Evolutionary conservation across 2,113 vertebrate species (phyloP).

Genomic region (Orthonyx spaldingii): DNA sequence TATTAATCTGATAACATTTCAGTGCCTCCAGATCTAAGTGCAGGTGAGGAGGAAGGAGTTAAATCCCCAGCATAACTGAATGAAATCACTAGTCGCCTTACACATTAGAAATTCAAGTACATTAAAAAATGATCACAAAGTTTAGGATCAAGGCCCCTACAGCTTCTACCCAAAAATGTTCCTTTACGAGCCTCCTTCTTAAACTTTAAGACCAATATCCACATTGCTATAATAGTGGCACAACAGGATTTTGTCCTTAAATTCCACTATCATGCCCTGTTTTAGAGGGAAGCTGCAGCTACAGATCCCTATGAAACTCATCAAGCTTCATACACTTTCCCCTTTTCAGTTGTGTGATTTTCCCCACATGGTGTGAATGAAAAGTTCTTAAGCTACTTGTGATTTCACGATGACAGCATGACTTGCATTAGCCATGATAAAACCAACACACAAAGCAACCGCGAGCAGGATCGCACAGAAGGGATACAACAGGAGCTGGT

Average conservation of each 20-base stretch:
- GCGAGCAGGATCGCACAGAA: neutral
- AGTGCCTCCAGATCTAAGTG: neutral
- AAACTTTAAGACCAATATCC: neutral
- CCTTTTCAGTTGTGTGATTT: neutral
- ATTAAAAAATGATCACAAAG: neutral
- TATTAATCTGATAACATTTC: neutral
- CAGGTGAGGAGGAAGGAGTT: neutral
- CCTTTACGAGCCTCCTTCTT: neutral
- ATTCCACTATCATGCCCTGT: neutral
- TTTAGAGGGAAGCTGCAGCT: neutral
- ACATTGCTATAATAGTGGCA: neutral
- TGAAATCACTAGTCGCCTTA: neutral
- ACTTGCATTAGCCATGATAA: neutral
- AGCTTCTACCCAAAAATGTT: neutral
- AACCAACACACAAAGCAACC: neutral
- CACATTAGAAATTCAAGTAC: neutral
- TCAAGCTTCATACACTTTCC: neutral
- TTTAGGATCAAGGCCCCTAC: neutral
- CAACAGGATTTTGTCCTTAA: neutral
- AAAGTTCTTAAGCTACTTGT: neutral
- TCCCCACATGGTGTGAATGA: neutral
- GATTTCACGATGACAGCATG: neutral
- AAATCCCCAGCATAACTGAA: neutral
- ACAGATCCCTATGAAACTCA: neutral
- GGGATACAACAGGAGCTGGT: rapidly evolving